Evolutionary conservation across 2,797 vertebrate species (phyloP).

Genomic region (Argyrosomus regius): DNA sequence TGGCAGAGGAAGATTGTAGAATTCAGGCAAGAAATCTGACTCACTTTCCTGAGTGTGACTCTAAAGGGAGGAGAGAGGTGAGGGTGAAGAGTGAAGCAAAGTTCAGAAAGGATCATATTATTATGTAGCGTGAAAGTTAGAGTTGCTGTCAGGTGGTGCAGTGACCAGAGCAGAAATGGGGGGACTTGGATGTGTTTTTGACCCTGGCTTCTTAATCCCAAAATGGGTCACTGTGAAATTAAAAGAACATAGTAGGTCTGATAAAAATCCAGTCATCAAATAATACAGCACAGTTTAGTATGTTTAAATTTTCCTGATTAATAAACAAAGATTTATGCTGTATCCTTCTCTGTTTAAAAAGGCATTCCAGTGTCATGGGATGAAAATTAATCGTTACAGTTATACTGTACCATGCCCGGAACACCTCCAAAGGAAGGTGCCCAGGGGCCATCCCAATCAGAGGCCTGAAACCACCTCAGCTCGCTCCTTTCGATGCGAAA

Average conservation of each 20-base stretch:
- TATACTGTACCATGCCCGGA: too few relatives aligned
- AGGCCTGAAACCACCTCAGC: too few relatives aligned
- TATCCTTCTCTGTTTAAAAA: background rate
- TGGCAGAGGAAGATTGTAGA: constrained; percentile 13
- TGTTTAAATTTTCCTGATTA: background rate
- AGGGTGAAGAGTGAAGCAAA: background rate
- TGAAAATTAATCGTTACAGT: too few relatives aligned
- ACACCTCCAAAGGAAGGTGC: too few relatives aligned
- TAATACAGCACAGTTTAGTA: background rate
- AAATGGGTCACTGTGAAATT: background rate
- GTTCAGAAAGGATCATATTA: background rate
- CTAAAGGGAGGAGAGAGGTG: background rate
- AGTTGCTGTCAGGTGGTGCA: background rate
- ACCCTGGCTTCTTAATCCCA: background rate
- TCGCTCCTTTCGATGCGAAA: too few relatives aligned
- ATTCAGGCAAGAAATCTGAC: background rate
- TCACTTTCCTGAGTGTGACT: background rate
- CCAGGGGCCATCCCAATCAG: too few relatives aligned
- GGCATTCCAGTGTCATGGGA: background rate
- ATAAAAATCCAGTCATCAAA: background rate
- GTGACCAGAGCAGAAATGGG: background rate
- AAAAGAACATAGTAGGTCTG: too few relatives aligned
- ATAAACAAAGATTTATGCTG: background rate
- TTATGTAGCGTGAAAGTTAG: background rate
- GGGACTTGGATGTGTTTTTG: background rate